Conservation (phyloP, 2,888 invertebrate species). For the Coelopa pilipes region DNA sequence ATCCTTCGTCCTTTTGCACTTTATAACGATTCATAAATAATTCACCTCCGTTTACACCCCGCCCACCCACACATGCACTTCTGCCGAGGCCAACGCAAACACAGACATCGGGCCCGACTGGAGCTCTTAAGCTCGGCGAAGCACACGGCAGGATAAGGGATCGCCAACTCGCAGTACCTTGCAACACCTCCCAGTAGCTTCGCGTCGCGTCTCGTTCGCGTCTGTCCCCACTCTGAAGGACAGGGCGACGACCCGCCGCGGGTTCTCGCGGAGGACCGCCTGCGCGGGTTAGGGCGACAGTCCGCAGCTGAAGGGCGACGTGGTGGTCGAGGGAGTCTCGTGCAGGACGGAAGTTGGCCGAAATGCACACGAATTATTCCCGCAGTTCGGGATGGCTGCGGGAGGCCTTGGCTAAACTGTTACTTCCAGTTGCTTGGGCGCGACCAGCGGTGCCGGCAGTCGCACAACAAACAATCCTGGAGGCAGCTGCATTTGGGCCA, state of each 20-base stretch:
- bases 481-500: slow-evolving; percentile 5
- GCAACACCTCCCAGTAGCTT: background rate
- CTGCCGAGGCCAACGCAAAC: background rate
- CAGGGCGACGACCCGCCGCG: no score
- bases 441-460: background rate
- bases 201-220: no score
- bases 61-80: background rate
- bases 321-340: no score
- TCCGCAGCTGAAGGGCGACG: no score
- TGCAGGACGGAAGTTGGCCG: background rate
- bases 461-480: background rate
- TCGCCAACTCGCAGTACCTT: background rate
- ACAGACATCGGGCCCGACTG: background rate
- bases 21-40: slow-evolving; percentile 16
- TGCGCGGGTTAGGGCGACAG: no score
- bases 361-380: slow-evolving; percentile 17
- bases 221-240: no score
- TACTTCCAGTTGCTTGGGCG: slow-evolving; percentile 20
- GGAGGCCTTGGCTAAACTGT: slow-evolving; percentile 20
- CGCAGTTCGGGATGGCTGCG: background rate
- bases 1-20: slow-evolving; percentile 1
- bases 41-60: slow-evolving; percentile 3
- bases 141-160: background rate
- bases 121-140: background rate
- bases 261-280: no score